A percentile compares a stretch with the other conserved stretches of the same genome.
These are phyloP conservation scores for Agrochola lota DNA, from an alignment of 2,888 invertebrate species.

Conservation along the genomic window DNA sequence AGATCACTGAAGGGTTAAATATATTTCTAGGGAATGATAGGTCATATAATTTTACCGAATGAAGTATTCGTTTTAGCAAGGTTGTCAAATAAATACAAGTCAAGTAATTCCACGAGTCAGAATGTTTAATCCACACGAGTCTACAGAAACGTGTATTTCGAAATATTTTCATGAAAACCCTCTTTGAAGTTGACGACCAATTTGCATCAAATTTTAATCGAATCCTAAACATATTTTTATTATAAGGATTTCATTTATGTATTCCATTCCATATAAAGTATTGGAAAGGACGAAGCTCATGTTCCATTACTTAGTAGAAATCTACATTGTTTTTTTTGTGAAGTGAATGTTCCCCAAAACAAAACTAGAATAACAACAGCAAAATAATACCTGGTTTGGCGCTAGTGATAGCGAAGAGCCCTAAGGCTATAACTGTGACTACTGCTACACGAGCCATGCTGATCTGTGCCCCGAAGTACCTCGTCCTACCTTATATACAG, in stretches of 20 bases:
- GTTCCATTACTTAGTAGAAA: neutral
- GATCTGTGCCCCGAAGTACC: slow-evolving; percentile 70
- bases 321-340: neutral
- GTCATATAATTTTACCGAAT: neutral
- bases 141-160: neutral
- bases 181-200: neutral
- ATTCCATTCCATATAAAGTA: neutral
- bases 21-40: neutral
- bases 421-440: slow-evolving; percentile 77
- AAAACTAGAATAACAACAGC: slow-evolving; percentile 18
- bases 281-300: neutral
- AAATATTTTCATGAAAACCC: neutral
- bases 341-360: neutral
- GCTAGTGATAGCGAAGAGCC: slow-evolving; percentile 79
- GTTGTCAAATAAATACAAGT: neutral
- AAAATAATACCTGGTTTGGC: slow-evolving; percentile 80
- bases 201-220: neutral
- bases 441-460: slow-evolving; percentile 81
- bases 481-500: slow-evolving; percentile 76
- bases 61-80: neutral
- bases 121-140: neutral
- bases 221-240: neutral
- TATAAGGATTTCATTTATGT: neutral
- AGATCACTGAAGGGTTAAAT: neutral
- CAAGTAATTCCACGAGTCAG: neutral